phyloP scores from a whole-genome alignment of 2,113 vertebrate species.

The Garra rufa region DNA sequence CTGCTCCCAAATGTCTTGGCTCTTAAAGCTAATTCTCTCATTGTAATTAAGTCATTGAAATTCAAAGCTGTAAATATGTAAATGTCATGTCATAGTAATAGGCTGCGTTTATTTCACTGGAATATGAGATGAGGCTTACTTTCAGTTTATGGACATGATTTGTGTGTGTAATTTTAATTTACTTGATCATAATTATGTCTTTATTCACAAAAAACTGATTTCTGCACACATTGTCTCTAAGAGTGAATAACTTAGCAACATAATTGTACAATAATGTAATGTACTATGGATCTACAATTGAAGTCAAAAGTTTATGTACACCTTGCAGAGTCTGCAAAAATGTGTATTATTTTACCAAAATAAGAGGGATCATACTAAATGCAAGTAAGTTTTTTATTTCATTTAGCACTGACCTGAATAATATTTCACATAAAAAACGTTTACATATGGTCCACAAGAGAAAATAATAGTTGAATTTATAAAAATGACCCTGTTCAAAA shows the following conservation, averaged over 20 bases:
- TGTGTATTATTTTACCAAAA: too few species aligned
- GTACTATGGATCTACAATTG: background rate
- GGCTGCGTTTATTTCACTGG: background rate
- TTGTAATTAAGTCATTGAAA: slow-evolving; percentile 31
- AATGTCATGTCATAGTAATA: background rate
- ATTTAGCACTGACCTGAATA: too few species aligned
- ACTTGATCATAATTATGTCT: background rate
- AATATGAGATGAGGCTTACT: background rate
- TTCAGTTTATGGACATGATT: background rate
- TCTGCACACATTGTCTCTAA: background rate
- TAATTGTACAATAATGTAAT: background rate
- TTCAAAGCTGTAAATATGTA: slow-evolving; percentile 34
- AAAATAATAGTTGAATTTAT: too few species aligned
- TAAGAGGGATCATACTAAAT: too few species aligned
- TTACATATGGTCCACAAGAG: too few species aligned
- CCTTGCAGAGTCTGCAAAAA: too few species aligned
- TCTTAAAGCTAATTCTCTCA: slow-evolving; percentile 33
- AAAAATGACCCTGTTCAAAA: too few species aligned
- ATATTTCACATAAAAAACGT: too few species aligned
- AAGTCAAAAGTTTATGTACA: too few species aligned
- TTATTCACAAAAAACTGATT: background rate
- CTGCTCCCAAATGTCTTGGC: slow-evolving; percentile 30
- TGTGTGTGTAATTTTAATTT: slow-evolving; percentile 8
- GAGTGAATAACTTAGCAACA: background rate
- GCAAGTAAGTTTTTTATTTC: too few species aligned